phyloP scores from a whole-genome alignment of 2,888 invertebrate genomes.

The Abrostola triplasia region DNA sequence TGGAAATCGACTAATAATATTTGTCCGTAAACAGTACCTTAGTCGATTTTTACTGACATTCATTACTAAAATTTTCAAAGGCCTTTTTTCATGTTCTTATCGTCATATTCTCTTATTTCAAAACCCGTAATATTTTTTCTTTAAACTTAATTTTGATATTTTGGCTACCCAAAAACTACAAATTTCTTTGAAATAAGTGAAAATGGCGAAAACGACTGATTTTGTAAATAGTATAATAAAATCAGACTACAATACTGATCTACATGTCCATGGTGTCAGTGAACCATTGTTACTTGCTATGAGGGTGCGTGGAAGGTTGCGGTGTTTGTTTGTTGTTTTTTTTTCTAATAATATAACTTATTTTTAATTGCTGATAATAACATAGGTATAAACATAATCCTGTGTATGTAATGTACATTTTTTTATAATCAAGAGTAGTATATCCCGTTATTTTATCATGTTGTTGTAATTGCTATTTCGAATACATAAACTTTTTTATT shows the following conservation, averaged over 20 bases:
- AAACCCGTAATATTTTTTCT: slow-evolving; percentile 3
- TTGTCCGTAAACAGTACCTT: slow-evolving; percentile 12
- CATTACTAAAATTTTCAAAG: slow-evolving; percentile 30
- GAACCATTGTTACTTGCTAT: slow-evolving; percentile 41
- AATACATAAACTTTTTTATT: too few species aligned
- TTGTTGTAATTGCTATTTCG: neutral
- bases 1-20: slow-evolving; percentile 38
- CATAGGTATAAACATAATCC: slow-evolving; percentile 8
- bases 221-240: slow-evolving; percentile 44
- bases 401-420: slow-evolving; percentile 5
- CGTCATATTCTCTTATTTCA: slow-evolving; percentile 44
- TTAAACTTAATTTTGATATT: neutral
- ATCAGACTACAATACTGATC: slow-evolving; percentile 20
- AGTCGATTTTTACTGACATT: slow-evolving; percentile 37
- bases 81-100: slow-evolving; percentile 11
- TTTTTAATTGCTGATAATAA: slow-evolving; percentile 17
- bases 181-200: slow-evolving; percentile 35
- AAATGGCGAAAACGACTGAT: slow-evolving; percentile 26
- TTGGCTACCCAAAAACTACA: neutral
- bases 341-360: slow-evolving; percentile 39
- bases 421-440: neutral
- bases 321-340: slow-evolving; percentile 49
- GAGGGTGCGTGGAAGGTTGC: slow-evolving; percentile 51
- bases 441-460: too few species aligned
- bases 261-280: slow-evolving; percentile 36